Base-by-base conservation (phyloP, 2,888 invertebrate species). In the Heliconius charithonia region DNA sequence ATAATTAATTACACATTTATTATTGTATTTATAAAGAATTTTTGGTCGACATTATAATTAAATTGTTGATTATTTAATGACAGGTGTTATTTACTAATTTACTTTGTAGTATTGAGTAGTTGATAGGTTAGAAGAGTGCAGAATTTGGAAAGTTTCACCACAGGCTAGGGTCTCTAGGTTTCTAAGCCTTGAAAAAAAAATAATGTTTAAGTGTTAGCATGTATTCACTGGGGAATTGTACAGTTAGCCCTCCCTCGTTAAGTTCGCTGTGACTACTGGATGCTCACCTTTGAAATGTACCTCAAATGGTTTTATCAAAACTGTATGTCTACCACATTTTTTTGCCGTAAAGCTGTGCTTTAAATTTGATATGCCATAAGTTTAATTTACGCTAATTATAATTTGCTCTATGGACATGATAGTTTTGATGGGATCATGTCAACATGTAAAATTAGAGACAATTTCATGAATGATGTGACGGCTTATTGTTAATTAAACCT, bases 171-270 rank as follows among this genome's bases (percentile, higher is more conserved):
- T 92, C 80, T 82, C 91, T 93, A 91, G 91, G 88, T 91, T 90
- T 91, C 92, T 92, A 91, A 92, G 93, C 93, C 94, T 91, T 90
- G 88, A 87, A 92, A 90, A 92, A 29, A 91, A 92, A 92, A 91
- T 93, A 94, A 93, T 93, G 90, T 94, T 89, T 94, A 95, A 94
- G 94, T 94, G 94, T 95, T 94, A 95, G 94, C 92, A 91, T 92
- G 93, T 94, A 94, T 94, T 89, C 93, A 93, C 90, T 85, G 87
- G 94, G 94, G 94, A 94, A 94, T 94, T 95, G 95, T 95, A 95
- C 95, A 95, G 94, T 94, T 95, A 95, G 94, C 93, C 93, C 94
- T 93, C 94, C 94, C 94, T 94, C 89, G 93, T 94, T 94, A 94
- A 94, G 94, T 93, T 95, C 93, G 92, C 94, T 92, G 93, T 93